These are phyloP conservation scores for Hirtodrosophila alboralis DNA, from an alignment of 2,888 invertebrate genomes.

Conservation along the genomic window DNA sequence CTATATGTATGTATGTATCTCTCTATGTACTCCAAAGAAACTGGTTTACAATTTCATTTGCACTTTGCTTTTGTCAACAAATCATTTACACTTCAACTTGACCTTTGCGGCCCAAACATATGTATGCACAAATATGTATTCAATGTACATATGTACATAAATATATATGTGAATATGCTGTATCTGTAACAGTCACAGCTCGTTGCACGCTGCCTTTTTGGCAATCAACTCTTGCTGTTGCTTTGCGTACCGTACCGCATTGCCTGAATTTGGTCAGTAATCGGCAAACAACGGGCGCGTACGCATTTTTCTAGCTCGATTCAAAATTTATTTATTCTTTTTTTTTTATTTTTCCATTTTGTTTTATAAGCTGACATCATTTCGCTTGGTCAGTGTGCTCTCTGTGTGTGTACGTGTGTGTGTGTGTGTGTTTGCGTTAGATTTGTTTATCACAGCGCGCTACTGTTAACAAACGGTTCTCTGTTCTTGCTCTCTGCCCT, in stretches of 20 bases:
- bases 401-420: constrained; percentile 11
- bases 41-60: constrained; percentile 35
- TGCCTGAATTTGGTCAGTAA: constrained; percentile 68
- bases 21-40: too few species aligned
- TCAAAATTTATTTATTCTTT: constrained; percentile 17
- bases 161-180: constrained; percentile 11
- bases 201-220: constrained; percentile 56
- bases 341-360: constrained; percentile 21
- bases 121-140: constrained; percentile 5
- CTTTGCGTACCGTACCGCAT: constrained; percentile 35
- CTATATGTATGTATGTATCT: constrained; percentile 1
- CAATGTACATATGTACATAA: not conserved
- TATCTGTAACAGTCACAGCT: constrained; percentile 52
- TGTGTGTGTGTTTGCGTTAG: constrained; percentile 18
- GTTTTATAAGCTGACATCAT: constrained; percentile 66
- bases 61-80: constrained; percentile 50
- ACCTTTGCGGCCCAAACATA: constrained; percentile 48
- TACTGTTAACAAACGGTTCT: constrained; percentile 40
- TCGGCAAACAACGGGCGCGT: constrained; percentile 69
- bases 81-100: constrained; percentile 58
- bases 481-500: constrained; percentile 23
- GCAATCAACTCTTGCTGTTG: constrained; percentile 41
- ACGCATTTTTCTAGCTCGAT: constrained; percentile 66
- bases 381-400: constrained; percentile 34
- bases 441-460: constrained; percentile 45